Base-by-base conservation (phyloP, 2,113 vertebrate genomes). In the Poicephalus gulielmi region DNA sequence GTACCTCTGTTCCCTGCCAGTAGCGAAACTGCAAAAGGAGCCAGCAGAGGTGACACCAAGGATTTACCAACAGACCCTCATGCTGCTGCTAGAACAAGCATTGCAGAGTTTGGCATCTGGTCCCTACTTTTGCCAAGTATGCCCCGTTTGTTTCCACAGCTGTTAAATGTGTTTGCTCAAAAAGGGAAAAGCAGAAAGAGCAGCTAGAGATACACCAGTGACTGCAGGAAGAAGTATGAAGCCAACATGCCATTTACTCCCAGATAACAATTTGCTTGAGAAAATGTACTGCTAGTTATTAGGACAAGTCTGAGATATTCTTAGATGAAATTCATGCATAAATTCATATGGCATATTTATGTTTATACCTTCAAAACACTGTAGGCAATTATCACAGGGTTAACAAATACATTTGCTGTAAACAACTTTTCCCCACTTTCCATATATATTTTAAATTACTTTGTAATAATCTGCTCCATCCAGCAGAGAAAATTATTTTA, bases 111-210 rank as follows among this genome's bases (percentile, higher is more conserved):
- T 86, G 97, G 97, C 98, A 98, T 97, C 97, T 98, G 98, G 91
- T 96, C 94, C 66, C 41, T 88, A 39, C 92, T 97, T 98, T 96
- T 98, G 97, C 98, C 98, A 98, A 98, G 95, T 97, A 85, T 95
- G 95, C 77, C 97, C 95, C 94, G 94, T 97, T 98, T 98, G 94
- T 97, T 98, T 98, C 96, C 97, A 97, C 98, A 98, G 97, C 97
- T 98, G 97, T 96, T 98, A 92, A 90, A 96, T 96, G 71, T 95
- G 78, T 98, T 97, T 97, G 75, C 86, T 97, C 35, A 94, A 96
- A 97, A 96, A 62, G 11, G 57, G 77, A 76, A 96, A 79, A 57
- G 60, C 55, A 94, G 75, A 89, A 95, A 14, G 37, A 94, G 44
- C 30, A 63, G 90, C 20, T n/a, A 97, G 78, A 77, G 77, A 94